A percentile compares a stretch with the other conserved stretches of the same genome.
These are phyloP conservation scores for Nemapogon koenigi DNA, from an alignment of 2,888 invertebrate species.

Conservation along the genomic window DNA sequence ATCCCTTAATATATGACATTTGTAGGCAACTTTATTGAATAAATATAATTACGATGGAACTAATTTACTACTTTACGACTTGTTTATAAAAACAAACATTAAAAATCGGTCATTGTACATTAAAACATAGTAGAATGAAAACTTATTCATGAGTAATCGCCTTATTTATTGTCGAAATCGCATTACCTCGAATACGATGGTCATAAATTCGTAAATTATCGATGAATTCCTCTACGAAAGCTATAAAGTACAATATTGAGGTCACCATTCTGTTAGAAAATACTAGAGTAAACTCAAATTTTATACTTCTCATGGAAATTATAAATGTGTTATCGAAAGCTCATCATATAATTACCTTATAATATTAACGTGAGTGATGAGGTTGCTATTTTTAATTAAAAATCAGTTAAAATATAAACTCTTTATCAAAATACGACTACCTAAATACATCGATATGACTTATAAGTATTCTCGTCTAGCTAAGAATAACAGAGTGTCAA, in stretches of 20 bases:
- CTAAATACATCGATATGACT: too few relatives aligned
- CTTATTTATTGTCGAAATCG: constrained; percentile 34
- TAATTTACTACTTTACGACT: constrained; percentile 36
- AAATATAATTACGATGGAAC: constrained; percentile 18
- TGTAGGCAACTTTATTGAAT: constrained; percentile 4
- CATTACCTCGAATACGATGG: constrained; percentile 22
- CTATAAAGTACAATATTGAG: constrained; percentile 12
- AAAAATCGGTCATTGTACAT: constrained; percentile 31
- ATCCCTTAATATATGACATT: too few relatives aligned
- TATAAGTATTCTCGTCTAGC: too few relatives aligned
- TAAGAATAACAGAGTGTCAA: too few relatives aligned
- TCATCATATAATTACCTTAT: too few relatives aligned
- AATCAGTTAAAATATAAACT: too few relatives aligned
- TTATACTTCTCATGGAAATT: constrained; percentile 6
- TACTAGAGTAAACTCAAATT: constrained; percentile 5
- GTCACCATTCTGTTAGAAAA: constrained; percentile 7
- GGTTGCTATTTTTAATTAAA: too few relatives aligned
- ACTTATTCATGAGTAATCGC: constrained; percentile 29
- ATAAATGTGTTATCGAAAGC: too few relatives aligned
- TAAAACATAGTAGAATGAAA: constrained; percentile 26
- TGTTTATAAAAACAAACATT: constrained; percentile 36
- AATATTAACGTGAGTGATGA: too few relatives aligned
- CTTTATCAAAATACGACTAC: too few relatives aligned
- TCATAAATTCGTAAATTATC: constrained; percentile 25
- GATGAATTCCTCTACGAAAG: constrained; percentile 17